These are phyloP conservation scores for Globia sparganii DNA, from an alignment of 2,888 invertebrate species.

Conservation along the genomic window DNA sequence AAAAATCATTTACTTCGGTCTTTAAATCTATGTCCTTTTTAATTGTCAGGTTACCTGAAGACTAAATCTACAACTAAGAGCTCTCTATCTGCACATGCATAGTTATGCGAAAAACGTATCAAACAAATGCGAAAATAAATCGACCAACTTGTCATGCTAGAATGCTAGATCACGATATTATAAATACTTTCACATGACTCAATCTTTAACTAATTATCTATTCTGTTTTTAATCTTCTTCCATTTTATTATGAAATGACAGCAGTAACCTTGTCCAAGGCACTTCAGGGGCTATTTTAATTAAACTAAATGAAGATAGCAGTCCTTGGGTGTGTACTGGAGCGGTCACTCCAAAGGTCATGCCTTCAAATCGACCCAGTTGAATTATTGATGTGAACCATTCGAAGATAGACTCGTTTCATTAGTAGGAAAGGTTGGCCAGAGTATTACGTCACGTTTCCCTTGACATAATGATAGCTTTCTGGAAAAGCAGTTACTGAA, in stretches of 20 bases:
- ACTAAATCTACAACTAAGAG: not conserved
- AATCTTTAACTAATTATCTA: not conserved
- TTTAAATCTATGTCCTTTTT: not conserved
- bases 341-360: slow-evolving; percentile 28
- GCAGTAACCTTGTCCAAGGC: not conserved
- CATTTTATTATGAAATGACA: slow-evolving; percentile 3
- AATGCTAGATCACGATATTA: not conserved
- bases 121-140: not conserved
- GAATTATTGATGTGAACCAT: slow-evolving; percentile 54
- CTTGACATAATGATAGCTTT: not conserved
- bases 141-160: not conserved
- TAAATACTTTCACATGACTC: not conserved
- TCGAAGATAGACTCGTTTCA: slow-evolving; percentile 37
- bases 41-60: not conserved
- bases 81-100: not conserved
- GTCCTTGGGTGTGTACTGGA: slow-evolving; percentile 25
- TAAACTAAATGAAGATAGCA: slow-evolving; percentile 35
- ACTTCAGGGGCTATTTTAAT: slow-evolving; percentile 30
- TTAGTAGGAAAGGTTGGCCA: slow-evolving; percentile 23
- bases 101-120: not conserved
- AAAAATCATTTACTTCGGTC: not conserved
- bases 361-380: slow-evolving; percentile 28
- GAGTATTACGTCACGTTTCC: slow-evolving; percentile 21
- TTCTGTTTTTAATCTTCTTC: not conserved
- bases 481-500: not conserved